Evolutionary conservation across 1,140 invertebrate species (phyloP), one percentile per base, ranked within the genome.

Genomic region (Drosophila sucinea): DNA sequence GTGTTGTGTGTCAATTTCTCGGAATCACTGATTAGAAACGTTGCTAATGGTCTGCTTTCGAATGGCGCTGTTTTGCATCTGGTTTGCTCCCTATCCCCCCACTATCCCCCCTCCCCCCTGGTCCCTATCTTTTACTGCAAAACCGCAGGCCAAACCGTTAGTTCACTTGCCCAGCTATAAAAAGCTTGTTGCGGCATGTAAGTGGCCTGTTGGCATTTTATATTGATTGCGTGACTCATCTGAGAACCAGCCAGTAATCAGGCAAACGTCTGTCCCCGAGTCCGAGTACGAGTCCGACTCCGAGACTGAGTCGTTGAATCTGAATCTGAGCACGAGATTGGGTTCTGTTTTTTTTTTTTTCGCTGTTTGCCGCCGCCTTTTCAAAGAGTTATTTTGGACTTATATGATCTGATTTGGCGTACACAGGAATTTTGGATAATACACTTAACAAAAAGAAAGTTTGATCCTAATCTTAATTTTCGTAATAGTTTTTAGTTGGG

Each of bases 11-110:
- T 77, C 67, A 61, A 75, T 78, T 86, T 86, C 78, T 77, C 62
- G 68, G 83, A 87, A 85, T 73, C 68, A 80, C 77, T 82, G 82
- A 87, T 87, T 86, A 86, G 83, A 64, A 87, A 67, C 70, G 78
- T 65, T 65, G 70, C 79, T 85, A 77, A 78, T 78, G 70, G 64
- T 70, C 67, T 57, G 73, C 58, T 51, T 51, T 51, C 44, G 25
- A 51, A 51, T 51, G 44, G 44, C 23, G 44, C 44, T 51, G 44
- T 51, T 51, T 51, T 51, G 44, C 44, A 51, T 51, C 44, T 40
- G 57, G 32, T 60, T 11, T 23, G 8, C 17, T 38, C 57, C n/a
- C 2, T 11, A 2, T 25, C 51, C 17, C 33, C 29, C 30, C 5
- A 7, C 25, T 33, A 32, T 30, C 17, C 57, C 67, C 51, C 30